phyloP scores from a whole-genome alignment of 2,888 invertebrate genomes.

The Metacarcinus magister region DNA sequence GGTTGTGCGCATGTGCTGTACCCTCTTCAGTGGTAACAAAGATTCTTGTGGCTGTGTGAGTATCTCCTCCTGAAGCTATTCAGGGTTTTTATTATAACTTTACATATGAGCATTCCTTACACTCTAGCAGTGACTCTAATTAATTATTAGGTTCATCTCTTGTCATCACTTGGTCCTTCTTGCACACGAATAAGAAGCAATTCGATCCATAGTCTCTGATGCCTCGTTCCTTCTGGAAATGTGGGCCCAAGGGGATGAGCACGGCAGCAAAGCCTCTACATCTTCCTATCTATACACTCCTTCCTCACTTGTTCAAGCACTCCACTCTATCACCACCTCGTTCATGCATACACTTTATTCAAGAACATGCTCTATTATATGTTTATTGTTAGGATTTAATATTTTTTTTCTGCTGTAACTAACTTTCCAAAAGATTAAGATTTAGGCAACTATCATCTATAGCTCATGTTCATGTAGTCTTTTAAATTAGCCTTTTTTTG shows the following conservation, averaged over 20 bases:
- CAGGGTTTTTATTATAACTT: neutral
- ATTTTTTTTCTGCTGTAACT: neutral
- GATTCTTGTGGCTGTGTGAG: slow-evolving; percentile 92
- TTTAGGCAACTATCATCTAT: neutral
- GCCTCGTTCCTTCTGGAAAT: no score
- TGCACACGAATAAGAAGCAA: neutral
- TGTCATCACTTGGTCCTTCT: neutral
- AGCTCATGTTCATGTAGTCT: neutral
- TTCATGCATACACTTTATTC: no score
- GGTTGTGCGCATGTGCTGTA: slow-evolving; percentile 93
- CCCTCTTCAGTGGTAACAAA: slow-evolving; percentile 93
- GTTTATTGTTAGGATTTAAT: no score
- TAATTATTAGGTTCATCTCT: neutral
- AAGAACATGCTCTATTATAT: no score
- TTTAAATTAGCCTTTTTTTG: neutral
- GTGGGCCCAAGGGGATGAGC: no score
- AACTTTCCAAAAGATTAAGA: neutral
- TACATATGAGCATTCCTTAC: neutral
- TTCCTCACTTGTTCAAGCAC: no score
- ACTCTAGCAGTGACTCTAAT: neutral
- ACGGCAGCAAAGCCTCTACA: no score
- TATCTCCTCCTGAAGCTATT: neutral
- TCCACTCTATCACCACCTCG: no score
- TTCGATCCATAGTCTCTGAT: no score
- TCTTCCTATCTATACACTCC: neutral